Evolutionary conservation across 2,888 invertebrate species (phyloP), one percentile per base, ranked within the genome.

Genomic region (Petrolisthes manimaculis): DNA sequence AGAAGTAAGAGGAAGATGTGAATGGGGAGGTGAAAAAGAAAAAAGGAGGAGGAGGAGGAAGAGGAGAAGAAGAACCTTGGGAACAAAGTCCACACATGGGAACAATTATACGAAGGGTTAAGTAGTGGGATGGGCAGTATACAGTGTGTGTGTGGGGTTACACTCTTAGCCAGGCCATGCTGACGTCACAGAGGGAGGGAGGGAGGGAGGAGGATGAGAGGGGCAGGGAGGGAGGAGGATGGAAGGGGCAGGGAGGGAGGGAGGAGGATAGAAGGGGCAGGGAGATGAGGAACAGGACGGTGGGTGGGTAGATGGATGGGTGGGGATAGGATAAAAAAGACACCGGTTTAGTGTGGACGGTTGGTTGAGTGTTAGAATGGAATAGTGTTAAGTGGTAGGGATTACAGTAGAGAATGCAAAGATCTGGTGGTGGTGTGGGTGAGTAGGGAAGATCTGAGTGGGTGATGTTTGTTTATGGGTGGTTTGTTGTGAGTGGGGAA

Each of bases 31-130:
- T 24, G 21, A 54, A 80, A 61, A 82, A 21, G 51, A 83, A 51
- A 53, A 18, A 9, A 84, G 83, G 21, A 51, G 3, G 67, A 55
- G 51, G 14, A 67, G 67, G 61, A 67, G 9, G 78, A 77, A 37
- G 77, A 61, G 77, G 37, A 24, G 37, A 37, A 77, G 74, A 14
- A 14, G 12, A 69, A 51, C 69, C 82, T 83, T 83, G 56, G n/a
- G 12, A 75, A 61, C 56, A 56, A 61, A 74, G 84, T 51, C n/a
- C 21, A 77, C 84, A 84, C 61, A 84, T 84, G 84, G 84, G 61
- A 67, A 77, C 77, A 84, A 84, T 84, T 84, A 84, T 37, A 77
- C 61, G 84, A n/a, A 8, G 56, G 84, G 54, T n/a, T 80, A 54
- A 24, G 81, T 21, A 67, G 51, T 51, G 56, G 61, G 67, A 24